Evolutionary conservation across 2,113 vertebrate species (phyloP), one percentile per base, ranked within the genome.

Genomic region (Castor canadensis): DNA sequence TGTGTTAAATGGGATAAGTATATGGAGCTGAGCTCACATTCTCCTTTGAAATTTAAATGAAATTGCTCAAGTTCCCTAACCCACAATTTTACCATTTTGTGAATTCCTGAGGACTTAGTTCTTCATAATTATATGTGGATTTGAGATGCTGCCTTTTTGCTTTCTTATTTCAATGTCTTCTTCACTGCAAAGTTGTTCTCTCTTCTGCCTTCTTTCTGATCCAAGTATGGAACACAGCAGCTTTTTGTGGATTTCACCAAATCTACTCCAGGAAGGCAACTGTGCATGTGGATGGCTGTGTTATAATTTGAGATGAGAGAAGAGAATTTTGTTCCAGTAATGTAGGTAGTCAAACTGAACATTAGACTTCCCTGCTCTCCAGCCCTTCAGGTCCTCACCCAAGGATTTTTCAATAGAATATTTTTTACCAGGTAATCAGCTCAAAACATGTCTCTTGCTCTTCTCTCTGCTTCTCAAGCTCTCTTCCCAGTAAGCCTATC

Each of bases 1-100:
- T 19, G 26, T 69, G 67, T 56, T 82, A 91, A 94, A 62, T 88
- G 12, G 67, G n/a, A 10, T 69, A 94, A 94, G 83, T 93, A 69
- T 40, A 81, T 26, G 19, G 43, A 77, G 49, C 15, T 28, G 56
- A 81, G 38, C 66, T 82, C 40, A 60, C 24, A 81, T 35, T 89
- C 62, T 93, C 30, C 45, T 91, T 92, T 89, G 64, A 94, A 95
- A 93, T 94, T 77, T 81, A 93, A 95, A 94, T 28, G 45, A 88
- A 93, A 75, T 95, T 86, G 47, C 73, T 73, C 32, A 56, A 73
- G 72, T 24, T 72, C 58, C n/a, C 47, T 88, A 94, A 85, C 52
- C 13, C 17, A 66, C 43, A 69, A 93, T 94, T 94, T 90, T 60
- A 40, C 83, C 72, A 94, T 81, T 91, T 75, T 89, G 54, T 89